A percentile compares a stretch with the other conserved stretches of the same genome.
Evolutionary conservation across 2,888 invertebrate genomes (phyloP).

Genomic region (Caenorhabditis virilis): DNA sequence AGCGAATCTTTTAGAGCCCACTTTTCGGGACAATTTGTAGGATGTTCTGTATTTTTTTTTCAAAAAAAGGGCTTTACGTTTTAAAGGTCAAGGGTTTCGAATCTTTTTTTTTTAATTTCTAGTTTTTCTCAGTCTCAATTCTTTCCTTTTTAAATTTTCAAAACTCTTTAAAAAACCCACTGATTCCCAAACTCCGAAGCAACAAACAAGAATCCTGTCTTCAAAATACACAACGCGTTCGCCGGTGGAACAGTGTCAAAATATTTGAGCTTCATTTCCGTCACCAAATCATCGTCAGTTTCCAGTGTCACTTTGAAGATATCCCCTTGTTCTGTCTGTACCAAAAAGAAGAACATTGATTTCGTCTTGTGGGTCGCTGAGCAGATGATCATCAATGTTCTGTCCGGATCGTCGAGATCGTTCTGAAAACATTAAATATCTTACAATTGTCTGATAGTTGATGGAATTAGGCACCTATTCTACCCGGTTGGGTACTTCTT

Average conservation of each 20-base stretch:
- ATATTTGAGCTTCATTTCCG: conserved; percentile 96
- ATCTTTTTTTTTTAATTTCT: neutral
- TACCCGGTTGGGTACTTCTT: too few relatives aligned
- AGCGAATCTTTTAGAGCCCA: too few relatives aligned
- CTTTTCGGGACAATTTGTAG: too few relatives aligned
- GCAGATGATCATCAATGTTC: conserved; percentile 98
- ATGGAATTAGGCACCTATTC: conserved; percentile 1
- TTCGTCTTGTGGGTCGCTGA: conserved; percentile 99
- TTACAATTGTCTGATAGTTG: neutral
- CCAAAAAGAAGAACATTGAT: conserved; percentile 98
- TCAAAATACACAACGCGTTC: conserved; percentile 92
- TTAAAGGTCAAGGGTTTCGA: too few relatives aligned
- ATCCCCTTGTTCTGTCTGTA: conserved; percentile 97
- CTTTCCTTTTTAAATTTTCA: too few relatives aligned
- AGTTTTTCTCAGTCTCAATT: too few relatives aligned
- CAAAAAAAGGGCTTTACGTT: too few relatives aligned
- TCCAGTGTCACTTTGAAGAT: conserved; percentile 95
- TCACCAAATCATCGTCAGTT: conserved; percentile 93
- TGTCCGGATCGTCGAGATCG: conserved; percentile 96
- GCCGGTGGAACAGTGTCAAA: conserved; percentile 99
- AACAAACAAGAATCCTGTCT: conserved; percentile 96
- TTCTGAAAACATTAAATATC: conserved; percentile 73
- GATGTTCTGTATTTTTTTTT: too few relatives aligned
- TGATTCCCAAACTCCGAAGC: conserved; percentile 99
- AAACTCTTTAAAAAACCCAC: conserved; percentile 78